phyloP scores from a whole-genome alignment of 1,140 invertebrate species.

The Calycopis cecrops region DNA sequence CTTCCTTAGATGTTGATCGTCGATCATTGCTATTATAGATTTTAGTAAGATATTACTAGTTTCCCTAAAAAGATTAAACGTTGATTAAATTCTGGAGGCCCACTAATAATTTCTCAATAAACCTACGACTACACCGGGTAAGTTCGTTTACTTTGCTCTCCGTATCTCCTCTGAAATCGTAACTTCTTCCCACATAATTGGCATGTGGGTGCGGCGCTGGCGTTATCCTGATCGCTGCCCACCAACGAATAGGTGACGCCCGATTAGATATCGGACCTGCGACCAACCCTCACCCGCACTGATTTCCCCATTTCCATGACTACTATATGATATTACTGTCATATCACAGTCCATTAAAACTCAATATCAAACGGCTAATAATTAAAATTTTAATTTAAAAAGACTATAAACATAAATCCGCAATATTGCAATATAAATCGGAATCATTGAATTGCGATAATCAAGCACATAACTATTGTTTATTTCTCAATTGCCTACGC shows the following conservation, averaged over 20 bases:
- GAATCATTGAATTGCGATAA: no score
- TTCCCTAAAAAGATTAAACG: conserved; percentile 21
- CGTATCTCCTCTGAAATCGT: conserved; percentile 57
- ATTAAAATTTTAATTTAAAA: no score
- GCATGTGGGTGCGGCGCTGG: conserved; percentile 62
- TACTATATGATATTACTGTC: background rate
- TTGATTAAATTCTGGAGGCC: conserved; percentile 41
- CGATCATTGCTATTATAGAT: background rate
- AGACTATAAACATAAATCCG: no score
- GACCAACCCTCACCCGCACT: conserved; percentile 26
- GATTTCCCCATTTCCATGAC: conserved; percentile 7
- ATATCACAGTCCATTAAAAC: no score
- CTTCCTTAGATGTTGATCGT: no score
- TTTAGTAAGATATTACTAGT: background rate
- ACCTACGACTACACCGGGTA: conserved; percentile 43
- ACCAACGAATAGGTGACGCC: conserved; percentile 55
- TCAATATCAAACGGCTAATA: no score
- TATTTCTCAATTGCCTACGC: no score
- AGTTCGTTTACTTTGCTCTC: conserved; percentile 44
- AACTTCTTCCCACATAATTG: conserved; percentile 72
- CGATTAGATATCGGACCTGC: conserved; percentile 59
- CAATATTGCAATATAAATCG: no score
- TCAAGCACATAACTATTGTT: no score
- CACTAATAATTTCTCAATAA: conserved; percentile 55
- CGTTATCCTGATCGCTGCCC: conserved; percentile 66